These are phyloP conservation scores for Somateria mollissima DNA, from an alignment of 2,797 vertebrate species.

Conservation along the genomic window DNA sequence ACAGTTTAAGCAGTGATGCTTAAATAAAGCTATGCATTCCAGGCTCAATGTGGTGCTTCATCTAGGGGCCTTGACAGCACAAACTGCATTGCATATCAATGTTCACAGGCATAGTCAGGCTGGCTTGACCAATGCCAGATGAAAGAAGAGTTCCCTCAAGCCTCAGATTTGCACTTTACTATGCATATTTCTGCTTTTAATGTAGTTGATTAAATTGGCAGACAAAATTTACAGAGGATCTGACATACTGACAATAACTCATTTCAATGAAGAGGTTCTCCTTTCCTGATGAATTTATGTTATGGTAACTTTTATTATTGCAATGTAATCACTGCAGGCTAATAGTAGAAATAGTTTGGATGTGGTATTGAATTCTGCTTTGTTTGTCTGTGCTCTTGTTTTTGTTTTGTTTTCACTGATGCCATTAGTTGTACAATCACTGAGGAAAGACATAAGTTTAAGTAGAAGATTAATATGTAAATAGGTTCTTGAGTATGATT, in stretches of 20 bases:
- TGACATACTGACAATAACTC: neutral
- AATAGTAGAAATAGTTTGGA: neutral
- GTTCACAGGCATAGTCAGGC: neutral
- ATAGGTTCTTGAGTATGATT: neutral
- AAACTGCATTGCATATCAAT: neutral
- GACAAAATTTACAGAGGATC: neutral
- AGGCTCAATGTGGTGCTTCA: accelerated
- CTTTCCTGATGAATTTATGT: neutral
- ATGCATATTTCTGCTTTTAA: neutral
- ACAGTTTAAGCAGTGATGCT: neutral
- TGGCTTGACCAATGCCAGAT: neutral
- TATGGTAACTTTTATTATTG: neutral
- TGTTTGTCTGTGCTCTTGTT: neutral
- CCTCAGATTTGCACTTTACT: neutral
- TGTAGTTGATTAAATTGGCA: neutral
- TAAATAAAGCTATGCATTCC: neutral
- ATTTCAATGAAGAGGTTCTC: neutral
- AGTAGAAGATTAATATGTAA: neutral
- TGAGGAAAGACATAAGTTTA: neutral
- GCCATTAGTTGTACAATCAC: neutral
- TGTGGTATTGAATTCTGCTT: neutral
- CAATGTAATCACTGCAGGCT: neutral
- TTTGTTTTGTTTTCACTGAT: neutral
- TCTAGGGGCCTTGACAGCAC: neutral
- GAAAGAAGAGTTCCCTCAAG: neutral